Evolutionary conservation across 2,888 invertebrate genomes (phyloP).

Genomic region (Mythimna impura): DNA sequence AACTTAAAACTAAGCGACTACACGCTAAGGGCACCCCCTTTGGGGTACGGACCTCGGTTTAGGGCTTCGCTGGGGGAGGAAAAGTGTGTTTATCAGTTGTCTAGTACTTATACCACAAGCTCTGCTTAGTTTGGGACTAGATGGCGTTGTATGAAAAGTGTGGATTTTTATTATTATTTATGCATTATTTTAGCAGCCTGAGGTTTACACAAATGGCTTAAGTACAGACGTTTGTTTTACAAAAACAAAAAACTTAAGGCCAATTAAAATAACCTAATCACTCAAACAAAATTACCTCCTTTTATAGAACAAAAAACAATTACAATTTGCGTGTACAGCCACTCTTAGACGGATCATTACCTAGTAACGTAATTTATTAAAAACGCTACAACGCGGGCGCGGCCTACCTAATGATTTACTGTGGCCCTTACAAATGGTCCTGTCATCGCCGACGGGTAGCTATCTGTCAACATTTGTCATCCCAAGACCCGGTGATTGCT

Average conservation of each 20-base stretch:
- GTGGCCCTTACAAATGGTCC: slow-evolving; percentile 81
- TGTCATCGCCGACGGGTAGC: slow-evolving; percentile 82
- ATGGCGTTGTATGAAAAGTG: too few species aligned
- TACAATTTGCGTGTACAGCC: slow-evolving; percentile 62
- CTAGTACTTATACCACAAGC: too few species aligned
- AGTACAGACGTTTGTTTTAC: background rate
- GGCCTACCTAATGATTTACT: slow-evolving; percentile 81
- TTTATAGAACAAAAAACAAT: slow-evolving; percentile 57
- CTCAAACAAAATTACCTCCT: slow-evolving; percentile 31
- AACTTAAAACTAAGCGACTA: too few species aligned
- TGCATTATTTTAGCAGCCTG: background rate
- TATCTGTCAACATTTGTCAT: slow-evolving; percentile 86
- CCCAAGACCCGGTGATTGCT: slow-evolving; percentile 72
- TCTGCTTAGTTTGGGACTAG: too few species aligned
- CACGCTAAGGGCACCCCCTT: too few species aligned
- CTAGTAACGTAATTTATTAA: slow-evolving; percentile 74
- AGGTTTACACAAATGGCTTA: too few species aligned
- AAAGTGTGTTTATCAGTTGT: too few species aligned
- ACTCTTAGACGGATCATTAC: slow-evolving; percentile 66
- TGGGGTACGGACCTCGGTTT: too few species aligned
- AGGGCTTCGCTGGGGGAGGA: too few species aligned
- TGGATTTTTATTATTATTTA: too few species aligned
- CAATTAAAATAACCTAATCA: slow-evolving; percentile 43
- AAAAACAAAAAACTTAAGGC: background rate
- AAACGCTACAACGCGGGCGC: slow-evolving; percentile 71